Percentiles rank a stretch among this genome's conserved stretches.
phyloP scores from a whole-genome alignment of 2,113 vertebrate genomes.

The Gadus chalcogrammus region DNA sequence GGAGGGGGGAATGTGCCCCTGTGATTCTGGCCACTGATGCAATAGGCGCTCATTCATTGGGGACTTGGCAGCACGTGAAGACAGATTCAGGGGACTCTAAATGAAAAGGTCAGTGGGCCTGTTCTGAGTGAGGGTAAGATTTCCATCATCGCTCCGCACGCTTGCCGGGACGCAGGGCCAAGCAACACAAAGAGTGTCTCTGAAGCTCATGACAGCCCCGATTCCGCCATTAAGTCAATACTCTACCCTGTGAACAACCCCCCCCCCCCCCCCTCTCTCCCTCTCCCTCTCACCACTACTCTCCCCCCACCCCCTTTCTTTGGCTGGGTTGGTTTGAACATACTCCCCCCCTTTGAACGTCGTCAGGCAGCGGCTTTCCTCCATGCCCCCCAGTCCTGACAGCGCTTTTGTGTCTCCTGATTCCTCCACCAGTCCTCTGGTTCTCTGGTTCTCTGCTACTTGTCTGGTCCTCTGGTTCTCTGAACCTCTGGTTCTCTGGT shows the following conservation, averaged over 20 bases:
- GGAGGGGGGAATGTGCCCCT: conserved; percentile 17
- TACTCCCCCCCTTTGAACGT: background rate
- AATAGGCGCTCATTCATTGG: conserved; percentile 59
- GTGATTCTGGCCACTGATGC: conserved; percentile 45
- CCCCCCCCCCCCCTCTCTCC: background rate
- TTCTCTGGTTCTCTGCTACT: too few species aligned
- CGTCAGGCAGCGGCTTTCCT: background rate
- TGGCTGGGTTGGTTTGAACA: background rate
- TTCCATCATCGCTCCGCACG: conserved; percentile 63
- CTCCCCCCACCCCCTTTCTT: conserved; percentile 13
- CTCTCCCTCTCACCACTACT: background rate
- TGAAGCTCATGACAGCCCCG: conserved; percentile 55
- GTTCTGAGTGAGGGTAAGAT: conserved; percentile 66
- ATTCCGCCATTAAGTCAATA: conserved; percentile 62
- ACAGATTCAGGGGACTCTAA: conserved; percentile 45
- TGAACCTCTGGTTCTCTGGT: background rate
- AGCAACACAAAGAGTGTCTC: conserved; percentile 63
- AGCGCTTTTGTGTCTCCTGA: background rate
- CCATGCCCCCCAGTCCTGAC: too few species aligned
- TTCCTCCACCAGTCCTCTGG: background rate
- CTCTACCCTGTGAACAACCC: conserved; percentile 26
- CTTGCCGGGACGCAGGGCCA: conserved; percentile 42
- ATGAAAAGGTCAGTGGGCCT: conserved; percentile 63
- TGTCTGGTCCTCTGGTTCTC: background rate
- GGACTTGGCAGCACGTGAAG: conserved; percentile 51